These are phyloP conservation scores for Orthosia cruda DNA, from an alignment of 2,888 invertebrate species.

Conservation along the genomic window DNA sequence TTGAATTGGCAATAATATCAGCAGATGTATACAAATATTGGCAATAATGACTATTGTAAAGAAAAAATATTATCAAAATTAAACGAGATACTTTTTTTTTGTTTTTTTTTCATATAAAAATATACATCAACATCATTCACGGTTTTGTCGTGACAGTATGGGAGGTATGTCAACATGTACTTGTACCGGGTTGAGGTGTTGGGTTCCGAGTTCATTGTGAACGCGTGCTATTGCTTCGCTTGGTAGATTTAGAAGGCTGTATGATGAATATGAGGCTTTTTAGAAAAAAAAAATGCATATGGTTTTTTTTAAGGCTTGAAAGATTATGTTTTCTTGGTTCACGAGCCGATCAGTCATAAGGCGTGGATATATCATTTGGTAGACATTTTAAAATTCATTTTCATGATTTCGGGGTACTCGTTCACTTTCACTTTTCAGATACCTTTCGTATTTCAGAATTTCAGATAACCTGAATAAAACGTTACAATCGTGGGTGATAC, in stretches of 20 bases:
- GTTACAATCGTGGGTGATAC: background rate
- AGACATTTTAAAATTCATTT: slow-evolving; percentile 14
- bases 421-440: slow-evolving; percentile 1
- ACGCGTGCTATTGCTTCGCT: slow-evolving; percentile 67
- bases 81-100: slow-evolving; percentile 70
- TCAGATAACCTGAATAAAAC: background rate
- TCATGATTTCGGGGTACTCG: background rate
- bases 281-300: background rate
- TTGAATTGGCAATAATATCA: slow-evolving; percentile 1
- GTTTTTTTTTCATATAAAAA: slow-evolving; percentile 85
- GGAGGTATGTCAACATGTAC: slow-evolving; percentile 82
- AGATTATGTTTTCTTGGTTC: background rate
- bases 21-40: slow-evolving; percentile 8
- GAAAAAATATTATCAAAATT: slow-evolving; percentile 40
- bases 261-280: background rate
- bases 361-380: background rate
- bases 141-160: slow-evolving; percentile 80
- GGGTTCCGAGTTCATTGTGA: slow-evolving; percentile 68
- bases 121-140: slow-evolving; percentile 76
- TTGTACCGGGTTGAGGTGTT: slow-evolving; percentile 70
- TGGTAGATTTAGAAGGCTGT: slow-evolving; percentile 47
- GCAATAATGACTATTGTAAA: slow-evolving; percentile 10
- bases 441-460: background rate
- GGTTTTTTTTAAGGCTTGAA: slow-evolving; percentile 1
- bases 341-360: background rate